Conservation (phyloP, 2,113 vertebrate genomes). For the Cygnus buccinator region DNA sequence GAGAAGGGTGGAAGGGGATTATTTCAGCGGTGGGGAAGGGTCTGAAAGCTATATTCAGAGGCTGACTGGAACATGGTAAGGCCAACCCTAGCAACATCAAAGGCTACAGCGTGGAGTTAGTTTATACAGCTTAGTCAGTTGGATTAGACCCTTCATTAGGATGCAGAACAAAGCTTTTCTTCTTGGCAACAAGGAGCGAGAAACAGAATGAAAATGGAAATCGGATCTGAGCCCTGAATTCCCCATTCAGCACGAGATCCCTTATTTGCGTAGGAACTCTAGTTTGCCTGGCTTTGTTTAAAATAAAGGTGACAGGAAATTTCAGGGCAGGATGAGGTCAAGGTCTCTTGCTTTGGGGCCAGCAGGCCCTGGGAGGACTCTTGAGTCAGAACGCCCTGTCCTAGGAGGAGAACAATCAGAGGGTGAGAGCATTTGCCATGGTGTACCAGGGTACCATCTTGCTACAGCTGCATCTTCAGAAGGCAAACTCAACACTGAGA, state of each 20-base stretch:
- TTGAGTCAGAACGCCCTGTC: conserved; percentile 23
- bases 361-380: conserved; percentile 49
- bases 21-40: background rate
- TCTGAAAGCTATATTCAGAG: conserved; percentile 34
- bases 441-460: background rate
- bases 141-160: conserved; percentile 73
- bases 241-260: conserved; percentile 71
- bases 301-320: conserved; percentile 81
- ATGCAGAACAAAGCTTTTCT: conserved; percentile 60
- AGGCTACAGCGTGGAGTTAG: conserved; percentile 56
- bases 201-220: conserved; percentile 78
- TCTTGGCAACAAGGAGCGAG: conserved; percentile 64
- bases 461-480: background rate
- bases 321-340: conserved; percentile 73
- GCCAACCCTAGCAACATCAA: conserved; percentile 37
- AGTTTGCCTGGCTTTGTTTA: conserved; percentile 57
- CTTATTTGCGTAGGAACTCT: conserved; percentile 68
- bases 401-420: conserved; percentile 18
- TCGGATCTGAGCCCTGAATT: conserved; percentile 71
- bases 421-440: background rate
- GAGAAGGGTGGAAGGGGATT: background rate
- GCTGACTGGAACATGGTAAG: background rate
- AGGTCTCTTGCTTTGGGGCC: conserved; percentile 64
- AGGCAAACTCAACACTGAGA: background rate
- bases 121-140: conserved; percentile 38